Evolutionary conservation across 2,113 vertebrate genomes (phyloP).

Genomic region (Pedetes capensis): DNA sequence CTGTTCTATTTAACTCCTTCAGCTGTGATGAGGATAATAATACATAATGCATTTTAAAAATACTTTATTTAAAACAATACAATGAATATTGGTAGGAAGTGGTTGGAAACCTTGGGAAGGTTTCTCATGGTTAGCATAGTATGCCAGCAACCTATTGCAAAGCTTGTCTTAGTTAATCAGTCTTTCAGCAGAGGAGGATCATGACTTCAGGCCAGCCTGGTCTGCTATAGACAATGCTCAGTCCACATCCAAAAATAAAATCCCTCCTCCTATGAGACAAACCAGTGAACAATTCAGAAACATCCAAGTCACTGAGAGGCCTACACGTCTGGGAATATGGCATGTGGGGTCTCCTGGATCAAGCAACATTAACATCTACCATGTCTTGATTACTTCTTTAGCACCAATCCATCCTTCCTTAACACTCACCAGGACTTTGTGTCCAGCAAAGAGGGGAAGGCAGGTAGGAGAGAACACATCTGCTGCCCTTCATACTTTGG

Average conservation of each 20-base stretch:
- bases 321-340: background rate
- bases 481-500: background rate
- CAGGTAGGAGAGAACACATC: too few species aligned
- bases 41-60: background rate
- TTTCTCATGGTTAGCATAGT: accelerated
- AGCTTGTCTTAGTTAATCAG: background rate
- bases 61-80: background rate
- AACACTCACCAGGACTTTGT: too few species aligned
- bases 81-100: background rate
- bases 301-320: background rate
- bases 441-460: too few species aligned
- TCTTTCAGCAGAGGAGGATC: accelerated
- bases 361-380: background rate
- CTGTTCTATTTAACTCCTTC: background rate
- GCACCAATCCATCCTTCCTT: too few species aligned
- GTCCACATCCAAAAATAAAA: background rate
- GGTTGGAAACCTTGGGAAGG: background rate
- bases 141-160: accelerated
- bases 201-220: too few species aligned
- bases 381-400: background rate
- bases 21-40: background rate
- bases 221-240: background rate
- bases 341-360: background rate
- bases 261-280: background rate
- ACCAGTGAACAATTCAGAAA: background rate